These are phyloP conservation scores for Acinonyx jubatus DNA, from an alignment of 2,113 vertebrate species.

Conservation along the genomic window DNA sequence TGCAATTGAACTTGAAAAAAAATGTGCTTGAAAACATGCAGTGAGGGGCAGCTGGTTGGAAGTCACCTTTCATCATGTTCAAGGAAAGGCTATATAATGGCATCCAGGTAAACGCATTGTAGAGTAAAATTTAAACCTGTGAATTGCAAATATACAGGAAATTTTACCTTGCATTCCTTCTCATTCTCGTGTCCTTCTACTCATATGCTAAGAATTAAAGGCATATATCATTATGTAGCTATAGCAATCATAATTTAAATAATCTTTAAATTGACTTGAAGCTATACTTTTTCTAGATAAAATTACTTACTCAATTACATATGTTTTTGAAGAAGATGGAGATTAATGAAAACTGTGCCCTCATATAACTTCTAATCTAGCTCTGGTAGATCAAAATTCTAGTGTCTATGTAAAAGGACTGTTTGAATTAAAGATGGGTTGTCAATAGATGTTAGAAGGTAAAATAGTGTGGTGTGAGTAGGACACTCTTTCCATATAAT, in stretches of 20 bases:
- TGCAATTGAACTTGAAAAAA: conserved; percentile 53
- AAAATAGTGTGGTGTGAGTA: neutral
- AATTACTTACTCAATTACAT: neutral
- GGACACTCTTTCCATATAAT: neutral
- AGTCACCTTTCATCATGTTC: conserved; percentile 24
- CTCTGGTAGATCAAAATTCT: neutral
- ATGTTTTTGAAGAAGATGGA: neutral
- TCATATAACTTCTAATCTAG: neutral
- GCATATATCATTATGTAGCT: neutral
- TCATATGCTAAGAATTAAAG: neutral
- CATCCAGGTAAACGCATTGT: neutral
- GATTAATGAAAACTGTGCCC: neutral
- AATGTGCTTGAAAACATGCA: conserved; percentile 39
- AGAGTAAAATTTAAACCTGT: conserved; percentile 4
- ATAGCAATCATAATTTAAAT: neutral
- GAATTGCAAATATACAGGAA: neutral
- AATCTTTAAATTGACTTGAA: neutral
- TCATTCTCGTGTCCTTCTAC: neutral
- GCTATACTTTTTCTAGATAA: neutral
- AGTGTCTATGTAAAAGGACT: fast-evolving
- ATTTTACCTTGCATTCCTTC: neutral
- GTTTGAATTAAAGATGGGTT: neutral
- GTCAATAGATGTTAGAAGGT: neutral
- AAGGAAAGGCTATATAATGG: neutral
- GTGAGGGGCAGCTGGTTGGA: conserved; percentile 20